A percentile compares a stretch with the other conserved stretches of the same genome.
These are phyloP conservation scores for Sternotherus odoratus DNA, from an alignment of 2,797 vertebrate genomes.

Conservation along the genomic window DNA sequence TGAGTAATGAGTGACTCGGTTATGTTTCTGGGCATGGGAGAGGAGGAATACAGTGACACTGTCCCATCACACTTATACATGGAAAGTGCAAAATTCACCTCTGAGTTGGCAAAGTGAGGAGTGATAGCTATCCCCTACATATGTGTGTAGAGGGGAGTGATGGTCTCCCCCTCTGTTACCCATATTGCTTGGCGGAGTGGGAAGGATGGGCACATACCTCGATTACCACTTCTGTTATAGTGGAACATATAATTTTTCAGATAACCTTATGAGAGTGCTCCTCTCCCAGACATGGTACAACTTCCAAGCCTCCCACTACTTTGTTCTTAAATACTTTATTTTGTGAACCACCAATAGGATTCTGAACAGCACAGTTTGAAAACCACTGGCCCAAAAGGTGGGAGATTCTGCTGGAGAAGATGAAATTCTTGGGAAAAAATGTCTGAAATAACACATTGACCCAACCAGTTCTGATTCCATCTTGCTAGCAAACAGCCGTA, in stretches of 20 bases:
- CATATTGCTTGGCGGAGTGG: neutral
- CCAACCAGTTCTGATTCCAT: neutral
- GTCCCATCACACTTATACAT: neutral
- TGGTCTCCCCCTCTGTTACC: neutral
- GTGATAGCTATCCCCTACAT: neutral
- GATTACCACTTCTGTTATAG: neutral
- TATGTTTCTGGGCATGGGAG: neutral
- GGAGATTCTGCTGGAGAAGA: neutral
- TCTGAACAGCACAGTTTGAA: neutral
- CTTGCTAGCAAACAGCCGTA: neutral
- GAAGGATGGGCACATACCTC: neutral
- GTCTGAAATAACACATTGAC: neutral
- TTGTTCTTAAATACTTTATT: neutral
- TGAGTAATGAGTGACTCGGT: neutral
- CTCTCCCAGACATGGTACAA: neutral
- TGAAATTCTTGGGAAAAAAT: neutral
- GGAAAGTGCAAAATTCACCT: neutral
- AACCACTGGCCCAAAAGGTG: neutral
- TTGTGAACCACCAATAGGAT: neutral
- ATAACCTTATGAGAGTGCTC: rapidly evolving
- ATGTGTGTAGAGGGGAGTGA: neutral
- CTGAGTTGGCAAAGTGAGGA: neutral
- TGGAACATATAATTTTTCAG: neutral
- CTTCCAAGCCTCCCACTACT: neutral
- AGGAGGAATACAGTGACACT: neutral